Percentiles rank a stretch among this genome's conserved stretches.
Evolutionary conservation across 2,797 vertebrate genomes (phyloP).

Genomic region (Trachurus trachurus): DNA sequence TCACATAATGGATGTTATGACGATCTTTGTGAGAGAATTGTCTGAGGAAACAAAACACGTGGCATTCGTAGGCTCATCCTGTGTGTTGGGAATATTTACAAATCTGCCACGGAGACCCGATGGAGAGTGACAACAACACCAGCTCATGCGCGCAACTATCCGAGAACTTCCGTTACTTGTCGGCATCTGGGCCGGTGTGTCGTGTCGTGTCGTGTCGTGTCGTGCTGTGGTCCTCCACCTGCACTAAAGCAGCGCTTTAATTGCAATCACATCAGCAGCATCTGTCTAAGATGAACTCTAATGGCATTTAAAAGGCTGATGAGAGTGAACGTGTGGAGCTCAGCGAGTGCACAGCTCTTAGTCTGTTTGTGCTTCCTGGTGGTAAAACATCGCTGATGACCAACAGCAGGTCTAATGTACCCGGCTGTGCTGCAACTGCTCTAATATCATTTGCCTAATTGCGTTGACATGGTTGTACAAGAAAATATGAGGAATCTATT

Average conservation of each 20-base stretch:
- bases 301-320: constrained; percentile 55
- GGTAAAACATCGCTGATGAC: constrained; percentile 26
- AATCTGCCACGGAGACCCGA: not conserved
- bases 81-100: not conserved
- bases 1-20: constrained; percentile 18
- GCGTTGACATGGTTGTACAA: constrained; percentile 12
- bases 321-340: constrained; percentile 21
- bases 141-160: not conserved
- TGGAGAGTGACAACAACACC: not conserved
- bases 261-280: constrained; percentile 59
- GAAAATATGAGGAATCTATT: not conserved
- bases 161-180: not conserved
- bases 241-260: constrained; percentile 39
- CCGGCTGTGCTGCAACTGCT: constrained; percentile 7
- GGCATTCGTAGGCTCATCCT: not conserved
- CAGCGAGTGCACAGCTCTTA: constrained; percentile 9
- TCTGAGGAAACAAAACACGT: constrained; percentile 16
- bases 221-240: not conserved
- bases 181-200: constrained; percentile 7
- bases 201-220: not conserved
- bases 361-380: constrained; percentile 15
- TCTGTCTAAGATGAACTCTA: constrained; percentile 49
- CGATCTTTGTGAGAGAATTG: constrained; percentile 25
- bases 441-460: not conserved
- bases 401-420: constrained; percentile 30